These are phyloP conservation scores for Propithecus coquereli DNA, from an alignment of 2,113 vertebrate species.

Conservation along the genomic window DNA sequence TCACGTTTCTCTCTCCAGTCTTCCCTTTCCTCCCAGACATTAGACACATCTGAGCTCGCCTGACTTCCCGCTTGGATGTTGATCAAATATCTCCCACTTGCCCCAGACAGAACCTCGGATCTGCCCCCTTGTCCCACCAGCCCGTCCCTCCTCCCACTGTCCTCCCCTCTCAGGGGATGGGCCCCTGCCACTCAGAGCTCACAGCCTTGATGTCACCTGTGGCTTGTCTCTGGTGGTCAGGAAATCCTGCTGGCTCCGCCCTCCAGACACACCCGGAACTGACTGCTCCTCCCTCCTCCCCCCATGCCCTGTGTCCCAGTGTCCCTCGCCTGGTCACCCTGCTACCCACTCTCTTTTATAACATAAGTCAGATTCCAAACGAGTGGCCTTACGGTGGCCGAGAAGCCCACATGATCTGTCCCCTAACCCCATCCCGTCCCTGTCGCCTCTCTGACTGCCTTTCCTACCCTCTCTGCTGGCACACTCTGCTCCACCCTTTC, in stretches of 20 bases:
- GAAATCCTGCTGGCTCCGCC: neutral
- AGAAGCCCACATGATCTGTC: neutral
- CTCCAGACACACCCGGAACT: too few relatives aligned
- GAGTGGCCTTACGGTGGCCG: neutral
- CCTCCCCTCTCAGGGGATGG: neutral
- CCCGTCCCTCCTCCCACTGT: neutral
- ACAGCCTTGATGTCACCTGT: neutral
- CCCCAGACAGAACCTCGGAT: fast-evolving
- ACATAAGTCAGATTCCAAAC: neutral
- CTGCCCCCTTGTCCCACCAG: neutral
- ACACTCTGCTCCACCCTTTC: neutral
- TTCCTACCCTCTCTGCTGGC: neutral
- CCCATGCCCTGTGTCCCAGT: fast-evolving
- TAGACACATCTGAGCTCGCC: fast-evolving
- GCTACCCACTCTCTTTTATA: neutral
- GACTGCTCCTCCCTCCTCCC: neutral
- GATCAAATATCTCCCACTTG: neutral
- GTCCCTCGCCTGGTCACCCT: fast-evolving
- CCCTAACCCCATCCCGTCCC: neutral
- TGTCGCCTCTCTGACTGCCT: neutral
- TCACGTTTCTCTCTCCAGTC: fast-evolving
- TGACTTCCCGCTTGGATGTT: neutral
- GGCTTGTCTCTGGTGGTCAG: neutral
- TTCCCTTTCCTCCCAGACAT: neutral
- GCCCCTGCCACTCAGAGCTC: neutral